These are phyloP conservation scores for Anguilla pacifica DNA, from an alignment of 2,797 vertebrate species.

Conservation along the genomic window DNA sequence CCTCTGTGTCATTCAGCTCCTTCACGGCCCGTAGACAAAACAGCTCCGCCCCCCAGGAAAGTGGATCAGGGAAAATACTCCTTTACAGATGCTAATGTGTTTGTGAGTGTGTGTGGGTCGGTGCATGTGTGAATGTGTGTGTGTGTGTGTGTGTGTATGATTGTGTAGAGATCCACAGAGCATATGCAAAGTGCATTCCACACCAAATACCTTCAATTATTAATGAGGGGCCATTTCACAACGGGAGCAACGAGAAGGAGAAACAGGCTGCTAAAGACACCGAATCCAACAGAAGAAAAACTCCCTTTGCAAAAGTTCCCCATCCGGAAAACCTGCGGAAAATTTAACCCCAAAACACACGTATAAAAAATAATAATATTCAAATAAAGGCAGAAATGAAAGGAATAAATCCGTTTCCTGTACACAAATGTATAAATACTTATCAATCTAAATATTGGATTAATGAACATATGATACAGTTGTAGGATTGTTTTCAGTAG, in stretches of 20 bases:
- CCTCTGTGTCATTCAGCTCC: neutral
- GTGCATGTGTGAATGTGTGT: neutral
- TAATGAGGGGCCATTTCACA: conserved; percentile 17
- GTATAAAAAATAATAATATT: neutral
- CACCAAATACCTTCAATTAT: conserved; percentile 18
- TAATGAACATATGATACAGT: conserved; percentile 51
- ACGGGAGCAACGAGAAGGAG: neutral
- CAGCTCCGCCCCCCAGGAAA: neutral
- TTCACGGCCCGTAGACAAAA: neutral
- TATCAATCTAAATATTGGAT: conserved; percentile 47
- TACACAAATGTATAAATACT: conserved; percentile 52
- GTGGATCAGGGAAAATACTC: neutral
- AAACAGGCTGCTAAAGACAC: neutral
- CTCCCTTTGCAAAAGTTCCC: neutral
- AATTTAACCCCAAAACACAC: conserved; percentile 13
- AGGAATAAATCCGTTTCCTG: neutral
- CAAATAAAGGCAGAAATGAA: conserved; percentile 11
- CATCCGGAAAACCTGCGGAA: neutral
- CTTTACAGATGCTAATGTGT: neutral
- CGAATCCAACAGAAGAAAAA: neutral
- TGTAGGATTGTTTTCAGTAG: conserved; percentile 56
- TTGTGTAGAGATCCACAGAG: neutral
- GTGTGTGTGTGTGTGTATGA: neutral
- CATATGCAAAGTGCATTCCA: neutral
- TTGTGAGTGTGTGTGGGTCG: neutral